Evolutionary conservation across 2,888 invertebrate species (phyloP), one percentile per base, ranked within the genome.

Genomic region (Pammene aurita): DNA sequence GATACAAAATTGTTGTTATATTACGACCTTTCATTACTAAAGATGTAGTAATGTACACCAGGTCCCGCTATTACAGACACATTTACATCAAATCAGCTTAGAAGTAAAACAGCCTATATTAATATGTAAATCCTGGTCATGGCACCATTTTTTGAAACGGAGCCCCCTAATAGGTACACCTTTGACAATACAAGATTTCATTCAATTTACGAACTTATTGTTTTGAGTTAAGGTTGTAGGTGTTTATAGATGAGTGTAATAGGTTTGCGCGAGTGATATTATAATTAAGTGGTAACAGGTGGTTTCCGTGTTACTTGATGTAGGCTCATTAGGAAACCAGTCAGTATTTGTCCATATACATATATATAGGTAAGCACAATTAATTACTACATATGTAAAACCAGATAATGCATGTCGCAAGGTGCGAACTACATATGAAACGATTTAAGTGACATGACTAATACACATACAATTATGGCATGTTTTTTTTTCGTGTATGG

Each of bases 221-320:
- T 41, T 55, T 16, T 14, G 11, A 11, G 41, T 48, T 67, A 54
- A 18, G 55, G 61, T 61, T 34, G 18, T 41, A 2, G 18, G 2
- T 52, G 63, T 57, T 42, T 14, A 35, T 2, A 54, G 6, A 18
- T 54, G 34, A 9, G 38, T 16, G 56, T 16, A 48, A 62, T 62
- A 18, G 56, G 62, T 63, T 62, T 56, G 63, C 61, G 54, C 46
- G 57, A 48, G 67, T 57, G 63, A 68, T 68, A 68, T 63, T 50
- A 68, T 63, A 62, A 68, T 68, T 68, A 68, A 68, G 63, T 44
- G 57, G 67, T 56, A 56, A 68, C 63, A 63, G 56, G 62, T 67
- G 67, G 56, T 42, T 44, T 52, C 16, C 38, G n/a, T 52, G 67
- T 63, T 50, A 57, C 62, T 42, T 67, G 48, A 56, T 63, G 62